Evolutionary conservation across 2,888 invertebrate genomes (phyloP).

Genomic region (Antheraea assamensis): DNA sequence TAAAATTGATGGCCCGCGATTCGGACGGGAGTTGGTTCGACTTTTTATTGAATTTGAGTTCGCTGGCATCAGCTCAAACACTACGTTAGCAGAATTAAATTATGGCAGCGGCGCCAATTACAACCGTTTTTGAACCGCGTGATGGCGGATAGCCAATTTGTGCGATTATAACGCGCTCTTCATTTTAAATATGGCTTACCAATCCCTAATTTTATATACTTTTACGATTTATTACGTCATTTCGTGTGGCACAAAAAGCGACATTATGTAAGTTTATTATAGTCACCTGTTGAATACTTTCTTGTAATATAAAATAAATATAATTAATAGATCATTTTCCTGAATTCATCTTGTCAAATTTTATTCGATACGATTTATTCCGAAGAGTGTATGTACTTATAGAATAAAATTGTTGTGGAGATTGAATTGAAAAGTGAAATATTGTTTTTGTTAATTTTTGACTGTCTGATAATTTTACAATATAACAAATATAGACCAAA

Average conservation of each 20-base stretch:
- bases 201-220: background rate
- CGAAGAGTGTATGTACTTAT: too few species aligned
- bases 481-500: background rate
- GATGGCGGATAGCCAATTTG: slow-evolving; percentile 75
- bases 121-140: slow-evolving; percentile 73
- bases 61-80: slow-evolving; percentile 76
- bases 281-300: background rate
- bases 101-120: slow-evolving; percentile 74
- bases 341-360: too few species aligned
- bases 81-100: slow-evolving; percentile 76
- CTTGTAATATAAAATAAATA: background rate
- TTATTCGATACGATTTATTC: too few species aligned
- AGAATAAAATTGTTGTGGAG: too few species aligned
- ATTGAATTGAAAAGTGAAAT: too few species aligned
- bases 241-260: background rate
- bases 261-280: background rate
- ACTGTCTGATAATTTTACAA: background rate
- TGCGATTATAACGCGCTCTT: slow-evolving; percentile 44
- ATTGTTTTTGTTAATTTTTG: background rate
- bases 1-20: slow-evolving; percentile 56
- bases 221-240: background rate
- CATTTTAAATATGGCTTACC: background rate
- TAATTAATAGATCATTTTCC: too few species aligned
- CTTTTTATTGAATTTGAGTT: slow-evolving; percentile 71
- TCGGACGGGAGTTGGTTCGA: slow-evolving; percentile 47